Evolutionary conservation across 2,888 invertebrate species (phyloP).

Genomic region (Dryomyza anilis): DNA sequence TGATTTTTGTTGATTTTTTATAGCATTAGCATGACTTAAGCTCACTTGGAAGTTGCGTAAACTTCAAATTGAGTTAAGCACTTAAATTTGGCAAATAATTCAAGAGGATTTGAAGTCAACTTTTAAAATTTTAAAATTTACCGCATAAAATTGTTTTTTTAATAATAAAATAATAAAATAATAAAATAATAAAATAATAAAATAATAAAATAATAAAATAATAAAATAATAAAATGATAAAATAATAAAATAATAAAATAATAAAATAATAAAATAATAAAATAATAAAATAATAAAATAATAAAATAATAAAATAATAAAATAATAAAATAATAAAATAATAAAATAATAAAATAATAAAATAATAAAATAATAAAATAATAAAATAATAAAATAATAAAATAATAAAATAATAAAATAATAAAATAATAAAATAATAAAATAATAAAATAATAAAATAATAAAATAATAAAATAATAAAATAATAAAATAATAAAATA

Average conservation of each 20-base stretch:
- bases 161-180: background rate
- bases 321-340: background rate
- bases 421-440: background rate
- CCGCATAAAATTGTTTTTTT: background rate
- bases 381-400: background rate
- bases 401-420: background rate
- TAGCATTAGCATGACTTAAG: too few relatives aligned
- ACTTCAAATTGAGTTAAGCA: too few relatives aligned
- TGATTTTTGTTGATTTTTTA: too few relatives aligned
- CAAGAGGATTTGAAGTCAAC: too few relatives aligned
- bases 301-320: background rate
- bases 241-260: background rate
- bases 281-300: background rate
- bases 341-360: background rate
- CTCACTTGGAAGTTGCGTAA: too few relatives aligned
- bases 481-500: background rate
- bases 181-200: background rate
- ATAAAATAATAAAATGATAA: too few relatives aligned
- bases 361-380: background rate
- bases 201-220: background rate
- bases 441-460: background rate
- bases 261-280: background rate
- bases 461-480: background rate
- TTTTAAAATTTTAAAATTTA: too few relatives aligned
- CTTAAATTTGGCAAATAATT: too few relatives aligned